Evolutionary conservation across 2,797 vertebrate species (phyloP).

Genomic region (Catamblyrhynchus diadema): DNA sequence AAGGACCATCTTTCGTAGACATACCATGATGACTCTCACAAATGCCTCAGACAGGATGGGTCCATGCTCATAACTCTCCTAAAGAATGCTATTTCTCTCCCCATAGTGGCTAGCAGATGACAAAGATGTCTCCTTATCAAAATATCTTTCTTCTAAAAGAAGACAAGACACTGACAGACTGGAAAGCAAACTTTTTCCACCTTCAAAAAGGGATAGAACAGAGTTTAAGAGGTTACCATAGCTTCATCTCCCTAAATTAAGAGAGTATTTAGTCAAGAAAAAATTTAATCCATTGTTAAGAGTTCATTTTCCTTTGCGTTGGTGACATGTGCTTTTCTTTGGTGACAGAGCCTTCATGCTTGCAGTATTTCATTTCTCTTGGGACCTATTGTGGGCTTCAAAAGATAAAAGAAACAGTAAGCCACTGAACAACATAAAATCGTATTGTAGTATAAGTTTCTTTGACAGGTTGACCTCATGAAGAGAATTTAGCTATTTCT

Average conservation of each 20-base stretch:
- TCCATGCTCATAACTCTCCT: background rate
- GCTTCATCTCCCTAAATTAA: constrained; percentile 24
- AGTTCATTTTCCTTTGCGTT: constrained; percentile 39
- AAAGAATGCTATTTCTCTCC: background rate
- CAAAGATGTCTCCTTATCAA: background rate
- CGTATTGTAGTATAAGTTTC: background rate
- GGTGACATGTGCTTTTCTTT: background rate
- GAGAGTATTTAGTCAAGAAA: background rate
- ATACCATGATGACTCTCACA: background rate
- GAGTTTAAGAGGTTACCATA: constrained; percentile 13
- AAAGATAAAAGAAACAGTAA: constrained; percentile 36
- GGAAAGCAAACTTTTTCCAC: constrained; percentile 23
- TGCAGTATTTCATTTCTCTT: background rate
- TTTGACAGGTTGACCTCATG: constrained; percentile 20
- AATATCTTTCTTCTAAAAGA: background rate
- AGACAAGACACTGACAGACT: background rate
- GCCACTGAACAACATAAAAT: background rate
- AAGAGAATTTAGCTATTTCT: constrained; percentile 5
- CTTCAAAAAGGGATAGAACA: constrained; percentile 2
- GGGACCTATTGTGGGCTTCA: constrained; percentile 19
- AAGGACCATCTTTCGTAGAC: background rate
- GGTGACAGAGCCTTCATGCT: background rate
- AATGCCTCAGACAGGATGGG: background rate
- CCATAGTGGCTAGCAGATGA: background rate
- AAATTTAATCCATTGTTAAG: constrained; percentile 23